Evolutionary conservation across 2,113 vertebrate genomes (phyloP).

Genomic region (Camelus bactrianus): DNA sequence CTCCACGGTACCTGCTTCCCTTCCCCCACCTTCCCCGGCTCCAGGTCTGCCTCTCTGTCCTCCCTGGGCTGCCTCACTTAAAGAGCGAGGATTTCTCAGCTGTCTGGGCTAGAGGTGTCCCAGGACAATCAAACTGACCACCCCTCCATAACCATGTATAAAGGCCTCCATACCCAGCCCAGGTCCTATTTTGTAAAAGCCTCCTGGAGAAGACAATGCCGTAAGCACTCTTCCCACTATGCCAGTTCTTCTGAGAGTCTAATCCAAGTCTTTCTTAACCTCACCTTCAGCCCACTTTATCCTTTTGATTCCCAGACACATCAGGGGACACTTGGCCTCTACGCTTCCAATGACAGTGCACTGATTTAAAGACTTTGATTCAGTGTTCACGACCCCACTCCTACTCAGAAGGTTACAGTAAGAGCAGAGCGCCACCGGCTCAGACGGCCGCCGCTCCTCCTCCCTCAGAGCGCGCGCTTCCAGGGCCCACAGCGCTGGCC

Average conservation of each 20-base stretch:
- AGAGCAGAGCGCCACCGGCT: not conserved
- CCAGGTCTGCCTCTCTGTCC: not conserved
- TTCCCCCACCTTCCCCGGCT: not conserved
- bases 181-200: conserved; percentile 48
- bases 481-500: not conserved
- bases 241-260: conserved; percentile 38
- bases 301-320: not conserved
- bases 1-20: not conserved
- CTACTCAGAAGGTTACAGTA: not conserved
- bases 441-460: not conserved
- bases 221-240: not conserved
- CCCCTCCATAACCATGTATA: not conserved
- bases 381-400: not conserved
- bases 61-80: not conserved
- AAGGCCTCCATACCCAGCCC: not conserved
- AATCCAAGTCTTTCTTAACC: not conserved
- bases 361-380: not conserved
- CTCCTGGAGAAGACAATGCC: conserved; percentile 17
- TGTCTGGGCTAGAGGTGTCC: not conserved
- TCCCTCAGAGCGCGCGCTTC: not conserved
- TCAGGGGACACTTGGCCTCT: not conserved
- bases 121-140: not conserved
- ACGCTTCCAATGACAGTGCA: not conserved
- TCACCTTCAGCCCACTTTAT: not conserved
- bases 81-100: not conserved